Percentiles rank a stretch among this genome's conserved stretches.
phyloP scores from a whole-genome alignment of 2,797 vertebrate species.

The Microctenopoma steveboyesi region DNA sequence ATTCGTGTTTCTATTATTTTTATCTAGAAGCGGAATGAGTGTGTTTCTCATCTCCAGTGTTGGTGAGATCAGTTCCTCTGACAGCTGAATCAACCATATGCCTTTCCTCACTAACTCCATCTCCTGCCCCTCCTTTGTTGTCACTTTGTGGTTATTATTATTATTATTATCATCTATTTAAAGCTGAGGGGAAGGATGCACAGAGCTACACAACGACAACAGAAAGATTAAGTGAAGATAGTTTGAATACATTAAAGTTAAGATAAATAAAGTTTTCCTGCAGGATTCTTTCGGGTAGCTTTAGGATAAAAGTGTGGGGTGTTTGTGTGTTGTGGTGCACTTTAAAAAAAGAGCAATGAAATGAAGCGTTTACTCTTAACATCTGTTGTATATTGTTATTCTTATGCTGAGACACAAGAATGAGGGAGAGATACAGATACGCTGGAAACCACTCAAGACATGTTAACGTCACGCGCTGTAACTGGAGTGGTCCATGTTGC shows the following conservation, averaged over 20 bases:
- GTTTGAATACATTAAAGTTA: not conserved
- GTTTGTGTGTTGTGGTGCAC: conserved; percentile 2
- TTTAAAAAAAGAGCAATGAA: conserved; percentile 6
- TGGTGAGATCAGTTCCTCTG: conserved; percentile 65
- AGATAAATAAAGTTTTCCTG: conserved; percentile 13
- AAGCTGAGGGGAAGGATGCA: conserved; percentile 45
- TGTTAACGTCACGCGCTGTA: conserved; percentile 18
- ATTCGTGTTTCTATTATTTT: not conserved
- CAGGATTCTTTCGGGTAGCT: conserved; percentile 9
- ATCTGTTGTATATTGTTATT: conserved; percentile 42
- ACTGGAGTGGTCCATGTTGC: conserved; percentile 16
- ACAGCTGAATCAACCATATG: conserved; percentile 82
- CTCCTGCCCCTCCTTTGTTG: conserved; percentile 16
- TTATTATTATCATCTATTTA: conserved; percentile 11
- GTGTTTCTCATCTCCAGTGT: too few species aligned
- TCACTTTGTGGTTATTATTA: conserved; percentile 45
- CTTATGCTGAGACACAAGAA: conserved; percentile 6
- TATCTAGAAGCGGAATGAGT: too few species aligned
- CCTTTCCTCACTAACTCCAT: conserved; percentile 26
- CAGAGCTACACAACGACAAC: conserved; percentile 9
- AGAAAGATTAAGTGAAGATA: conserved; percentile 13
- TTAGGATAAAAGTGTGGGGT: conserved; percentile 14
- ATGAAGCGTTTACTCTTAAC: conserved; percentile 37
- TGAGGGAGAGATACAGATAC: conserved; percentile 1
- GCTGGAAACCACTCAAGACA: conserved; percentile 9